A percentile compares a stretch with the other conserved stretches of the same genome.
These are phyloP conservation scores for Ariolimax columbianus DNA, from an alignment of 2,888 invertebrate species.

Conservation along the genomic window DNA sequence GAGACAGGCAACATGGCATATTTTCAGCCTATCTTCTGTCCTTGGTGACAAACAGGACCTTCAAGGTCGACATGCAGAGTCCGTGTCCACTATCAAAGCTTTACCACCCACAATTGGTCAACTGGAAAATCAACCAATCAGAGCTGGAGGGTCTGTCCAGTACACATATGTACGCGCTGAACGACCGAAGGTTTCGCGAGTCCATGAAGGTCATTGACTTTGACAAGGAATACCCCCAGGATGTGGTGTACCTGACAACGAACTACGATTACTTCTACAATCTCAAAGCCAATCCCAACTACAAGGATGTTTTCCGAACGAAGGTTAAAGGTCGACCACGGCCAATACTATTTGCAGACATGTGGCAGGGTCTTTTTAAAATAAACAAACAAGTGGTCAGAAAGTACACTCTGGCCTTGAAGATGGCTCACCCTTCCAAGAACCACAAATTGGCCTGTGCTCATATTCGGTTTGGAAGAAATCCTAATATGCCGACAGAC, in stretches of 20 bases:
- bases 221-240: slow-evolving; percentile 54
- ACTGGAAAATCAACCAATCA: slow-evolving; percentile 56
- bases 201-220: slow-evolving; percentile 56
- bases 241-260: slow-evolving; percentile 58
- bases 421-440: slow-evolving; percentile 43
- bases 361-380: slow-evolving; percentile 57
- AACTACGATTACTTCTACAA: slow-evolving; percentile 60
- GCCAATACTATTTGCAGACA: slow-evolving; percentile 55
- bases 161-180: slow-evolving; percentile 53
- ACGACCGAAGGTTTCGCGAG: slow-evolving; percentile 55
- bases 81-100: slow-evolving; percentile 56
- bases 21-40: slow-evolving; percentile 58
- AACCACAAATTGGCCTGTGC: slow-evolving; percentile 57
- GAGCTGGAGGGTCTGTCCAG: slow-evolving; percentile 51
- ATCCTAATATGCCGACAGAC: slow-evolving; percentile 59
- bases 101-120: slow-evolving; percentile 55
- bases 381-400: slow-evolving; percentile 54
- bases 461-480: slow-evolving; percentile 58
- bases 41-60: slow-evolving; percentile 57
- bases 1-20: slow-evolving; percentile 60
- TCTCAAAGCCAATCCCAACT: slow-evolving; percentile 56
- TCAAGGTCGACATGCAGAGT: slow-evolving; percentile 57
- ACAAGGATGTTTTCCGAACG: slow-evolving; percentile 50
- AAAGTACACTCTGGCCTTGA: slow-evolving; percentile 46
- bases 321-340: slow-evolving; percentile 53